phyloP scores from a whole-genome alignment of 2,888 invertebrate species.

The Rhamnusium bicolor region DNA sequence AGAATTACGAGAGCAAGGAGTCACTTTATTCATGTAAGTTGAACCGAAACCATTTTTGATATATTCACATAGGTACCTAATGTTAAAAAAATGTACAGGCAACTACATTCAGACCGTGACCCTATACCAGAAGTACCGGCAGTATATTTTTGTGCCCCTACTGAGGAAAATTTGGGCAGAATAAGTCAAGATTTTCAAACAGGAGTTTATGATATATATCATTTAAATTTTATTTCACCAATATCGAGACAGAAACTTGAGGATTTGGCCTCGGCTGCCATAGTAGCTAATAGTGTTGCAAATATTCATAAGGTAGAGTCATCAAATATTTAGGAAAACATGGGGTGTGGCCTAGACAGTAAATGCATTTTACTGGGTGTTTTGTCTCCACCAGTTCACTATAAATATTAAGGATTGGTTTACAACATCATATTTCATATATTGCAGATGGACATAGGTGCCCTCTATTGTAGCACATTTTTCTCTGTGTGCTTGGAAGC shows the following conservation, averaged over 20 bases:
- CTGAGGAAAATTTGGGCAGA: slow-evolving; percentile 95
- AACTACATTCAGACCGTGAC: slow-evolving; percentile 90
- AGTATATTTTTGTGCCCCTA: slow-evolving; percentile 97
- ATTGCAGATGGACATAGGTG: too few relatives aligned
- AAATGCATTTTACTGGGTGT: too few relatives aligned
- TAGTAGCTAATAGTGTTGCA: slow-evolving; percentile 92
- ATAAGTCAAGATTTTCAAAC: slow-evolving; percentile 93
- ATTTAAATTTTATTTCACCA: slow-evolving; percentile 97
- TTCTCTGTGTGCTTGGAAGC: too few relatives aligned
- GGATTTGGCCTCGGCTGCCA: slow-evolving; percentile 93
- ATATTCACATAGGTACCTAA: background rate
- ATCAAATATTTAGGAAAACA: too few relatives aligned
- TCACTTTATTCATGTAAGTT: slow-evolving; percentile 96
- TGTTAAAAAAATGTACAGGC: slow-evolving; percentile 70
- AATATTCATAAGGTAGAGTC: slow-evolving; percentile 92
- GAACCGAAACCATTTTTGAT: too few relatives aligned
- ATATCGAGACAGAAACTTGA: slow-evolving; percentile 95
- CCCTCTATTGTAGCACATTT: too few relatives aligned
- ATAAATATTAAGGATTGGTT: too few relatives aligned
- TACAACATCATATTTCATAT: too few relatives aligned
- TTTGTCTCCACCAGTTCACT: too few relatives aligned
- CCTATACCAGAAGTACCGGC: slow-evolving; percentile 99
- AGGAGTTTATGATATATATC: slow-evolving; percentile 94
- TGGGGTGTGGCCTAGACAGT: too few relatives aligned
- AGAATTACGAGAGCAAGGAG: slow-evolving; percentile 95